Evolutionary conservation across 2,888 invertebrate species (phyloP).

Genomic region (Piscicola geometra): DNA sequence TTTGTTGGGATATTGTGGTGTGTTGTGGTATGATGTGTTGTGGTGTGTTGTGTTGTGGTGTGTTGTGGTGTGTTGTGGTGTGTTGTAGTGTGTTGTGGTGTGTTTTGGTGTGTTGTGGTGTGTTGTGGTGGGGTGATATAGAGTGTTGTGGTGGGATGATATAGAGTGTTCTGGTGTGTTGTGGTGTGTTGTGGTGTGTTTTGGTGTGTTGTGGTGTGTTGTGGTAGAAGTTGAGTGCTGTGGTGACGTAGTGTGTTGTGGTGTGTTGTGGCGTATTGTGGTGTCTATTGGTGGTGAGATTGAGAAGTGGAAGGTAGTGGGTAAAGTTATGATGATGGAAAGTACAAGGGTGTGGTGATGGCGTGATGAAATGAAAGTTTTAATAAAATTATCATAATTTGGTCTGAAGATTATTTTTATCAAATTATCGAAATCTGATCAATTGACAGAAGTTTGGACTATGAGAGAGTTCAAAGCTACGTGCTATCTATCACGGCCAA

Average conservation of each 20-base stretch:
- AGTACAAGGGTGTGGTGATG: slow-evolving; percentile 49
- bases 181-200: too few relatives aligned
- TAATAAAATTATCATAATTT: too few relatives aligned
- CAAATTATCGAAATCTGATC: too few relatives aligned
- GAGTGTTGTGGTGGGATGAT: not conserved
- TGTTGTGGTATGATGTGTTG: not conserved
- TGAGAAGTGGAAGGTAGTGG: slow-evolving; percentile 50
- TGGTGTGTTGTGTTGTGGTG: not conserved
- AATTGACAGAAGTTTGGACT: too few relatives aligned
- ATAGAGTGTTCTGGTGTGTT: not conserved
- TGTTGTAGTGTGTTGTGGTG: not conserved
- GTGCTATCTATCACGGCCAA: too few relatives aligned
- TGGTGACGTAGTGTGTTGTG: not conserved
- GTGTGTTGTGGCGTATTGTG: not conserved
- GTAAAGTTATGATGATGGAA: slow-evolving; percentile 49
- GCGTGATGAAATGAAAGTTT: not conserved
- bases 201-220: not conserved
- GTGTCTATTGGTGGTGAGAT: slow-evolving; percentile 41
- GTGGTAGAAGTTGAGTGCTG: not conserved
- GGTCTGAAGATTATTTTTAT: too few relatives aligned
- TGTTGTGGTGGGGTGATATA: not conserved
- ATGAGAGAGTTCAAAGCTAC: too few relatives aligned
- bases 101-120: not conserved
- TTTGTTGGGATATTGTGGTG: not conserved
- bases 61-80: not conserved